Evolutionary conservation across 2,888 invertebrate genomes (phyloP).

Genomic region (Papilio protenor): DNA sequence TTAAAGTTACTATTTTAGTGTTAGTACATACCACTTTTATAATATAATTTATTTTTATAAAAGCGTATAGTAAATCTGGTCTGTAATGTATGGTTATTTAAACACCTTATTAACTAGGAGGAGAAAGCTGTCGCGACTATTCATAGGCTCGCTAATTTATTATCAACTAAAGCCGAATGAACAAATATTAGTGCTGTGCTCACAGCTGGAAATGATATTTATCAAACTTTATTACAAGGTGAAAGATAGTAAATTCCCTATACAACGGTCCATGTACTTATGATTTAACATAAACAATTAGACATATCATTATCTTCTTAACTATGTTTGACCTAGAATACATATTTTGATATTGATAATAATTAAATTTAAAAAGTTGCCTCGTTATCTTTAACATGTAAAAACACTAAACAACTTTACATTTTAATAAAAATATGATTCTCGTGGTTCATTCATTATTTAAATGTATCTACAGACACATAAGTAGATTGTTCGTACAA

Average conservation of each 20-base stretch:
- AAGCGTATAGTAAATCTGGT: constrained; percentile 36
- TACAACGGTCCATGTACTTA: constrained; percentile 36
- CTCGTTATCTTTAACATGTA: constrained; percentile 49
- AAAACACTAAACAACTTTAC: constrained; percentile 47
- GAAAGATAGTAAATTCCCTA: constrained; percentile 24
- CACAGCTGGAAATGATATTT: constrained; percentile 34
- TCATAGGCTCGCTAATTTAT: constrained; percentile 17
- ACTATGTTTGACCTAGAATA: constrained; percentile 47
- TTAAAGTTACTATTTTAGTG: constrained; percentile 21
- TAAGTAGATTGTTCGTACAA: constrained; percentile 16
- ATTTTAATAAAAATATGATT: constrained; percentile 26
- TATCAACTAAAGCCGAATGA: constrained; percentile 20
- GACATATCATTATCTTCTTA: constrained; percentile 41
- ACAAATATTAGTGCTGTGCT: constrained; percentile 18
- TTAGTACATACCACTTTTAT: constrained; percentile 4
- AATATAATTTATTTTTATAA: constrained; percentile 18
- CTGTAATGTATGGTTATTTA: constrained; percentile 11
- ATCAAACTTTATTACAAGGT: constrained; percentile 26
- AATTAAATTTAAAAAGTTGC: constrained; percentile 47
- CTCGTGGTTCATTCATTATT: constrained; percentile 38
- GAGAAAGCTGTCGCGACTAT: constrained; percentile 37
- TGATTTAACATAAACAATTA: constrained; percentile 41
- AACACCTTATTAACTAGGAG: constrained; percentile 37
- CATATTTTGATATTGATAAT: constrained; percentile 49
- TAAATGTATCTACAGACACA: constrained; percentile 37